Evolutionary conservation across 2,797 vertebrate genomes (phyloP), one percentile per base, ranked within the genome.

Genomic region (Orientallactaga sibirica): DNA sequence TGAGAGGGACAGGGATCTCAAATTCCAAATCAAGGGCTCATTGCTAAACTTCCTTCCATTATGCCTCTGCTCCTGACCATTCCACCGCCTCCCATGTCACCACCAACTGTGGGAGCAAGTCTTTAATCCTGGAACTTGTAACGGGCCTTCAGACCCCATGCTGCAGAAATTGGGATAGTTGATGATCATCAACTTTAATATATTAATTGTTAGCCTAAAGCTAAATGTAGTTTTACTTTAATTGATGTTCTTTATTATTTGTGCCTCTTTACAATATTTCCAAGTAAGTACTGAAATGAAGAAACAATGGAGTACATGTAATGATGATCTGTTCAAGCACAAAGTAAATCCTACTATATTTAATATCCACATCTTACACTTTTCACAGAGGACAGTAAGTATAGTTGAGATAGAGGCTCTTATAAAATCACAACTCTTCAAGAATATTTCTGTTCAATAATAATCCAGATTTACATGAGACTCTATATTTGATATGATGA

Each of bases 391-490:
- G 4, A 25, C 75, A 52, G 68, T 62, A 74, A 76, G 24, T 64
- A 71, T 24, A n/a, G n/a, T 88, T 90, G 37, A 78, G 77, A 83
- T 93, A 55, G 37, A 48, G 70, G 66, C 1, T 10, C 77, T 3
- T 78, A 70, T 43, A 70, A 48, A 19, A 76, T 78, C 41, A 43
- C 1, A 67, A 16, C 1, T 5, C 9, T 64, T 77, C 22, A 71
- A 10, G 0, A 84, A 87, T 1, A 48, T 66, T 41, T 85, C 18
- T 41, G 33, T 79, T 92, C 15, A 62, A 1, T 81, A 75, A 58
- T 66, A 58, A 8, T 61, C 41, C 61, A 43, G 41, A 58, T 0
- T 74, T 76, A n/a, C 1, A 86, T 82, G 48, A 77, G 1, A 62
- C 5, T 58, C 5, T 58, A 14, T 78, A 2, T 79, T 74, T 88